These are phyloP conservation scores for Ochropleura leucogaster DNA, from an alignment of 2,888 invertebrate genomes.

Conservation along the genomic window DNA sequence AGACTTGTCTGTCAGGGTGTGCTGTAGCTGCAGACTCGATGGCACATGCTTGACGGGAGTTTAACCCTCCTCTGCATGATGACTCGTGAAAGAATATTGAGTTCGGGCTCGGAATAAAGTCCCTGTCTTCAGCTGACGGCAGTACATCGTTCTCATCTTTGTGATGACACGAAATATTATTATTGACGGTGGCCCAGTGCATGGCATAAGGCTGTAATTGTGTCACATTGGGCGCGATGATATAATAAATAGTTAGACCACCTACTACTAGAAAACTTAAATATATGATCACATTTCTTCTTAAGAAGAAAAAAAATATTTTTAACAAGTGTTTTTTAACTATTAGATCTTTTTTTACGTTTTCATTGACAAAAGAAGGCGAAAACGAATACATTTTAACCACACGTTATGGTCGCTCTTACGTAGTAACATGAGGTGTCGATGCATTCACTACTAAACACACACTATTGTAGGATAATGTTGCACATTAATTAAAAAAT, in stretches of 20 bases:
- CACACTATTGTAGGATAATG: neutral
- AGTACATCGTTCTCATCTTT: slow-evolving; percentile 58
- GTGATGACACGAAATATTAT: slow-evolving; percentile 53
- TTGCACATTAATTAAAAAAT: neutral
- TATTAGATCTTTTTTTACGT: slow-evolving; percentile 2
- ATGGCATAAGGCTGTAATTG: slow-evolving; percentile 8
- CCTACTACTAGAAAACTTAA: slow-evolving; percentile 29
- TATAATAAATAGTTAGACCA: slow-evolving; percentile 34
- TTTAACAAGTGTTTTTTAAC: neutral
- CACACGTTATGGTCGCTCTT: slow-evolving; percentile 30
- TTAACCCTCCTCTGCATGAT: slow-evolving; percentile 89
- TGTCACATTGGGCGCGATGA: slow-evolving; percentile 6
- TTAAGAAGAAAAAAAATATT: neutral
- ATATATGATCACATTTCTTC: slow-evolving; percentile 27
- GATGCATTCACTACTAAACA: slow-evolving; percentile 7
- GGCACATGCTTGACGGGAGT: slow-evolving; percentile 91
- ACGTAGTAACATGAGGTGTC: slow-evolving; percentile 41
- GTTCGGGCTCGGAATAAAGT: slow-evolving; percentile 72
- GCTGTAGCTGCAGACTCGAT: slow-evolving; percentile 92
- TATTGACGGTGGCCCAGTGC: slow-evolving; percentile 6
- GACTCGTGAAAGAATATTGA: slow-evolving; percentile 93
- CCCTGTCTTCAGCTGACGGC: slow-evolving; percentile 63
- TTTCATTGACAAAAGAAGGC: neutral
- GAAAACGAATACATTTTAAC: slow-evolving; percentile 22
- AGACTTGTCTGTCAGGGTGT: slow-evolving; percentile 90